phyloP scores from a whole-genome alignment of 2,113 vertebrate genomes.

The Erythrocercus mccallii region DNA sequence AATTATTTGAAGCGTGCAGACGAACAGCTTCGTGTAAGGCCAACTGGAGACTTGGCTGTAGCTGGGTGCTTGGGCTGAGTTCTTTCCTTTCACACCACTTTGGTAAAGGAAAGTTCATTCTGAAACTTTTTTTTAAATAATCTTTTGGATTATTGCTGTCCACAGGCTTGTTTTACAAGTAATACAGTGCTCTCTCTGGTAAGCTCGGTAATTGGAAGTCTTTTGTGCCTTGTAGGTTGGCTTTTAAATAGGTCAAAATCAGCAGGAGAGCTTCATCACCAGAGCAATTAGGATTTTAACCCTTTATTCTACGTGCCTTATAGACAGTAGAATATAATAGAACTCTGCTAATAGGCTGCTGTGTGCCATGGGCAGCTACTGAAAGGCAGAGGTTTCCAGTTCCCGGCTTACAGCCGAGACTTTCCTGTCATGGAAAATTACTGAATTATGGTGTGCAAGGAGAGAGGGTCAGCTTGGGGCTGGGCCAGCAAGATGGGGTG shows the following conservation, averaged over 20 bases:
- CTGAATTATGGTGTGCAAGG: neutral
- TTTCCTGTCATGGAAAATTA: neutral
- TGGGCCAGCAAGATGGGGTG: neutral
- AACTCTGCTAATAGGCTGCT: neutral
- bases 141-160: slow-evolving; percentile 36
- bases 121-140: neutral
- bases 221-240: slow-evolving; percentile 48
- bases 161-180: slow-evolving; percentile 23
- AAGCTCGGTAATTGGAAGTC: slow-evolving; percentile 38
- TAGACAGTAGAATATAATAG: neutral
- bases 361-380: neutral
- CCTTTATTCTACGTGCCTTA: neutral
- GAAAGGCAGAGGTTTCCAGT: neutral
- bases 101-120: neutral
- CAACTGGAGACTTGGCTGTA: neutral
- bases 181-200: slow-evolving; percentile 9
- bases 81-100: neutral
- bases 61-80: neutral
- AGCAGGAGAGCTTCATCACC: slow-evolving; percentile 61
- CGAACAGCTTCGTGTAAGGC: neutral
- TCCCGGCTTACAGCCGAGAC: neutral
- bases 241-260: slow-evolving; percentile 71
- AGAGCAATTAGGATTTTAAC: slow-evolving; percentile 68
- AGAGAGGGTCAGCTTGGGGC: neutral
- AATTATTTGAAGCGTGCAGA: neutral